Evolutionary conservation across 2,113 vertebrate species (phyloP).

Genomic region (Symphodus melops): DNA sequence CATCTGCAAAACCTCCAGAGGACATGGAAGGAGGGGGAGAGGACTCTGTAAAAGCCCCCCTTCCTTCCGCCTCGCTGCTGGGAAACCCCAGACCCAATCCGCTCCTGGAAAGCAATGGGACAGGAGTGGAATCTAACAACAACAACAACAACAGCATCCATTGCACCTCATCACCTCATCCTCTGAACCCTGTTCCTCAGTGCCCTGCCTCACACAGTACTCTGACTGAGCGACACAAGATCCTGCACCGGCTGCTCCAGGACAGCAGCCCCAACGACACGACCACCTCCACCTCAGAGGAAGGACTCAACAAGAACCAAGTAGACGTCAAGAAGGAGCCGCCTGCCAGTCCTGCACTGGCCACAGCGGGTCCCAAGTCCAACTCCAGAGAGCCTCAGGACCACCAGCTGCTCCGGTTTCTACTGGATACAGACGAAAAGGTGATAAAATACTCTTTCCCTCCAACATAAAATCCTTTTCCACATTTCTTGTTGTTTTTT

Average conservation of each 20-base stretch:
- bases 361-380: constrained; percentile 56
- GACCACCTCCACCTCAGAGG: constrained; percentile 69
- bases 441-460: constrained; percentile 24
- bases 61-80: constrained; percentile 69
- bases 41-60: constrained; percentile 79
- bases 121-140: constrained; percentile 49
- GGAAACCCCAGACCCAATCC: constrained; percentile 88
- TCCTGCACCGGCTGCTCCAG: constrained; percentile 93
- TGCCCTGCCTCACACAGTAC: constrained; percentile 95
- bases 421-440: constrained; percentile 94
- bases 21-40: constrained; percentile 59
- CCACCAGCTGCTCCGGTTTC: constrained; percentile 93
- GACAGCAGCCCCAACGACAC: constrained; percentile 90
- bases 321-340: constrained; percentile 87
- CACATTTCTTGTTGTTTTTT: background rate
- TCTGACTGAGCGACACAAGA: constrained; percentile 93
- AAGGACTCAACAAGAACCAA: constrained; percentile 53
- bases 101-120: constrained; percentile 87
- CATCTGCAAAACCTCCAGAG: constrained; percentile 81
- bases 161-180: constrained; percentile 65
- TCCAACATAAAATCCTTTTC: background rate
- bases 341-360: constrained; percentile 64
- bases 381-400: constrained; percentile 91
- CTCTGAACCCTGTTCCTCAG: constrained; percentile 69
- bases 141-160: constrained; percentile 30